Evolutionary conservation across 2,113 vertebrate genomes (phyloP).

Genomic region (Zonotrichia leucophrys): DNA sequence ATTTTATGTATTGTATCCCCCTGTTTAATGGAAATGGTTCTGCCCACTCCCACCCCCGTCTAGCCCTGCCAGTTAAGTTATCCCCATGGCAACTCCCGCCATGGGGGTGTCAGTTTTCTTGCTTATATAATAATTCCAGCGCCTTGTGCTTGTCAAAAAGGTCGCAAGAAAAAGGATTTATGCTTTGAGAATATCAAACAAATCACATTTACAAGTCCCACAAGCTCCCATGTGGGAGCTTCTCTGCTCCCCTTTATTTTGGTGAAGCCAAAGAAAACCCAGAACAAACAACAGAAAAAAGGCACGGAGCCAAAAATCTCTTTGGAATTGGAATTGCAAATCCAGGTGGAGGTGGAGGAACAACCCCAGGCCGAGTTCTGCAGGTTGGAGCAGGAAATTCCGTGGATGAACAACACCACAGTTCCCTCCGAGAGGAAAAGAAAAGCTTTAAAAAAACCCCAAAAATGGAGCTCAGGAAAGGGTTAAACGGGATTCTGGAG

Average conservation of each 20-base stretch:
- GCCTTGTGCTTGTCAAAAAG: not conserved
- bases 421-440: not conserved
- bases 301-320: not conserved
- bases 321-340: conserved; percentile 30
- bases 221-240: not conserved
- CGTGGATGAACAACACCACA: not conserved
- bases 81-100: too few relatives aligned
- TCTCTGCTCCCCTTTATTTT: not conserved
- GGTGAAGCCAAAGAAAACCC: not conserved
- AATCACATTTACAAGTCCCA: not conserved
- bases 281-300: not conserved
- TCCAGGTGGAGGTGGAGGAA: not conserved
- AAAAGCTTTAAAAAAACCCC: not conserved
- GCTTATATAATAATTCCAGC: too few relatives aligned
- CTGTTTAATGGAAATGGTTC: too few relatives aligned
- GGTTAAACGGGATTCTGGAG: accelerated
- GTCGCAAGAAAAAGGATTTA: not conserved
- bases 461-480: not conserved
- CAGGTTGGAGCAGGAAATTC: not conserved
- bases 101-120: too few relatives aligned
- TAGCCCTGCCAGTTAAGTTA: too few relatives aligned
- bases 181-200: not conserved
- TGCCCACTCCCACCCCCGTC: too few relatives aligned
- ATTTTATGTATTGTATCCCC: too few relatives aligned
- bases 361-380: not conserved